Evolutionary conservation across 2,797 vertebrate species (phyloP).

Genomic region (Zalophus californianus): DNA sequence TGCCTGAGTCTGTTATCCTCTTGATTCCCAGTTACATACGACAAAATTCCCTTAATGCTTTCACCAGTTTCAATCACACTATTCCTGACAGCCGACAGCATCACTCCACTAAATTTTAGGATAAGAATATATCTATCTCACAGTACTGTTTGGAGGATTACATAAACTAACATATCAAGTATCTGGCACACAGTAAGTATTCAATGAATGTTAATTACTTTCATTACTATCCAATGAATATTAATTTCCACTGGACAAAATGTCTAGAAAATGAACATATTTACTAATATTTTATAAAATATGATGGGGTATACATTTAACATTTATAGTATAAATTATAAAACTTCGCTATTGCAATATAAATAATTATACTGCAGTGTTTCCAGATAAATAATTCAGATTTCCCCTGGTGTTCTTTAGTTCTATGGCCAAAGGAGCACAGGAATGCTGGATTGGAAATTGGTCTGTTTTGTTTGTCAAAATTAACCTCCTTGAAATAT

Average conservation of each 20-base stretch:
- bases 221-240: neutral
- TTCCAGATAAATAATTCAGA: constrained; percentile 55
- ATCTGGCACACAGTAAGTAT: neutral
- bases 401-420: constrained; percentile 20
- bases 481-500: constrained; percentile 65
- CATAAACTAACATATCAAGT: neutral
- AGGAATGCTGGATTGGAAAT: constrained; percentile 57
- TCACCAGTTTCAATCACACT: neutral
- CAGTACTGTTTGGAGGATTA: neutral
- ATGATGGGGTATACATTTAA: neutral
- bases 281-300: neutral
- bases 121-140: neutral
- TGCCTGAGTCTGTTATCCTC: neutral
- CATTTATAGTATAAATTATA: neutral
- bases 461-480: constrained; percentile 69
- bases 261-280: neutral
- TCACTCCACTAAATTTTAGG: neutral
- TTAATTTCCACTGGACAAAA: constrained; percentile 9
- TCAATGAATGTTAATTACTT: neutral
- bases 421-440: neutral
- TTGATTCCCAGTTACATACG: neutral
- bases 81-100: neutral
- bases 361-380: constrained; percentile 16
- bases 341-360: neutral
- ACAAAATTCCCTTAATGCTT: neutral